phyloP scores from a whole-genome alignment of 2,797 vertebrate genomes.

The Mormyrus proboscirostris region DNA sequence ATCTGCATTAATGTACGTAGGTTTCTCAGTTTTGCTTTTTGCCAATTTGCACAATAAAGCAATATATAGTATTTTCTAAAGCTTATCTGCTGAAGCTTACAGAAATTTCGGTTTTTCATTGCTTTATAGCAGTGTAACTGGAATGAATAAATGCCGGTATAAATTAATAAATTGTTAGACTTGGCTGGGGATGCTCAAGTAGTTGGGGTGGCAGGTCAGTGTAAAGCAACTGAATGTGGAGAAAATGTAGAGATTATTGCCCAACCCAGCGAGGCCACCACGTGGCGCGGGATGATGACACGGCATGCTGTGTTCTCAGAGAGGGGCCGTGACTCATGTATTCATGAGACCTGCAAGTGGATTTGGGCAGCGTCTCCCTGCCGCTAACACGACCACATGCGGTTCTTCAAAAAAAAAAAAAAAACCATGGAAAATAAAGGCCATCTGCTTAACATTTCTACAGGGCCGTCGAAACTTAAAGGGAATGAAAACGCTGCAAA shows the following conservation, averaged over 20 bases:
- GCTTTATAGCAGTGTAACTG: not conserved
- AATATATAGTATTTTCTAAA: not conserved
- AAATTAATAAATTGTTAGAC: not conserved
- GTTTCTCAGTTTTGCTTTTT: not conserved
- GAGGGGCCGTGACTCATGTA: slow-evolving; percentile 67
- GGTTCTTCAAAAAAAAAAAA: slow-evolving; percentile 40
- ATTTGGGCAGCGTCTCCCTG: slow-evolving; percentile 49
- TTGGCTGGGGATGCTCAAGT: not conserved
- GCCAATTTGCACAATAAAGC: not conserved
- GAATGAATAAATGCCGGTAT: not conserved
- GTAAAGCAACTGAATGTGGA: slow-evolving; percentile 20
- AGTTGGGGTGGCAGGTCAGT: not conserved
- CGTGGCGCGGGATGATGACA: slow-evolving; percentile 40
- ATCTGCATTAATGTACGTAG: not conserved
- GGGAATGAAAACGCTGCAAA: slow-evolving; percentile 57
- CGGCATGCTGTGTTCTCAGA: slow-evolving; percentile 43
- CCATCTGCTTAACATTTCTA: slow-evolving; percentile 63
- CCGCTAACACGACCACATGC: slow-evolving; percentile 55
- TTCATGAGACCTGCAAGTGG: slow-evolving; percentile 62
- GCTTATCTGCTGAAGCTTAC: not conserved
- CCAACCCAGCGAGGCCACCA: slow-evolving; percentile 32
- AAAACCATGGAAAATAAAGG: slow-evolving; percentile 30
- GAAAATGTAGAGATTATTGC: slow-evolving; percentile 24
- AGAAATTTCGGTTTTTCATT: not conserved
- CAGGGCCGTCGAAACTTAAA: slow-evolving; percentile 48